Conservation (phyloP, 2,888 invertebrate genomes). For the Palloptera scutellata region DNA sequence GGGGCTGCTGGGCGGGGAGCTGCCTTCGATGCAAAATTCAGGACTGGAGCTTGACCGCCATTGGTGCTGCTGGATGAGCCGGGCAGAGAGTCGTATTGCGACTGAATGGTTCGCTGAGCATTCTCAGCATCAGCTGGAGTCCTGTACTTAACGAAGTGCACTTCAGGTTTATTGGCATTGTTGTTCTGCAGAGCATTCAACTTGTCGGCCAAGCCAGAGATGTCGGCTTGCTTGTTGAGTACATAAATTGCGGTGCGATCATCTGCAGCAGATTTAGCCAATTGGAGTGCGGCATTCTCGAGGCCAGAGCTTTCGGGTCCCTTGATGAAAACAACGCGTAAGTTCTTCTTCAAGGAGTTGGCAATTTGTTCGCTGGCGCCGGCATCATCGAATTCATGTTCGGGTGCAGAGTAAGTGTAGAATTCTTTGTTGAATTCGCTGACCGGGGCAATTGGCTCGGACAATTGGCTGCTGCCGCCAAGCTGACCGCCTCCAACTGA, state of each 20-base stretch:
- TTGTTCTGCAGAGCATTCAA: constrained; percentile 48
- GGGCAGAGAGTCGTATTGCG: constrained; percentile 55
- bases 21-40: constrained; percentile 48
- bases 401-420: constrained; percentile 57
- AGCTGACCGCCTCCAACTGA: constrained; percentile 5
- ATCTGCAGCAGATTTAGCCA: constrained; percentile 54
- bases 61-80: constrained; percentile 51
- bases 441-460: constrained; percentile 23
- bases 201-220: constrained; percentile 49
- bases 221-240: constrained; percentile 57
- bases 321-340: constrained; percentile 61
- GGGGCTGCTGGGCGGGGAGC: constrained; percentile 25
- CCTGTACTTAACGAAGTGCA: constrained; percentile 59
- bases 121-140: constrained; percentile 58
- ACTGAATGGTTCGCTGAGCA: constrained; percentile 57
- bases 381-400: constrained; percentile 52
- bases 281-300: constrained; percentile 54
- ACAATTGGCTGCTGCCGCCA: constrained; percentile 14
- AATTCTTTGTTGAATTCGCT: constrained; percentile 49
- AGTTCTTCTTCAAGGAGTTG: constrained; percentile 48
- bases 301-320: constrained; percentile 56
- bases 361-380: constrained; percentile 45
- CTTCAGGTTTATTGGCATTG: constrained; percentile 52
- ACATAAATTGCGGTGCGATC: constrained; percentile 58
- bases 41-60: constrained; percentile 50